Conservation (phyloP, 1,140 invertebrate genomes). For the Chlorops oryzae region DNA sequence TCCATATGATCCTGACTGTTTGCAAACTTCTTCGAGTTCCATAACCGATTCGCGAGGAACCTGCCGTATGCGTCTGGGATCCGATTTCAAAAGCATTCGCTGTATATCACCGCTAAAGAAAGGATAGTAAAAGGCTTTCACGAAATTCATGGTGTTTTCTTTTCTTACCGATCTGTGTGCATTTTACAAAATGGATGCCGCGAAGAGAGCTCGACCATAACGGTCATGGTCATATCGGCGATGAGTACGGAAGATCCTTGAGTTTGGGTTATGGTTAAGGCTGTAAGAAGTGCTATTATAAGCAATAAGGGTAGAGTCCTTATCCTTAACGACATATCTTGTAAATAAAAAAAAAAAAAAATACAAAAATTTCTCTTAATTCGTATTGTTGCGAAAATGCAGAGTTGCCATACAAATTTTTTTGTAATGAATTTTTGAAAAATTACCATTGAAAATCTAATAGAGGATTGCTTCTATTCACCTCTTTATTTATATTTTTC, state of each 20-base stretch:
- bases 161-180: conserved; percentile 53
- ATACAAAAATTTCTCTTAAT: no score
- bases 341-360: no score
- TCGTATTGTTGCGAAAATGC: no score
- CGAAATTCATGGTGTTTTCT: background rate
- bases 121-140: background rate
- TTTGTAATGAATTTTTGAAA: no score
- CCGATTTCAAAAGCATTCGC: conserved; percentile 54
- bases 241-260: conserved; percentile 52
- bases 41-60: conserved; percentile 56
- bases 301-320: no score
- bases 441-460: no score
- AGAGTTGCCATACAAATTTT: no score
- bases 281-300: no score
- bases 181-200: conserved; percentile 55
- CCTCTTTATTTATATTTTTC: no score
- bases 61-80: conserved; percentile 55
- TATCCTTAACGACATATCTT: no score
- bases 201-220: conserved; percentile 59
- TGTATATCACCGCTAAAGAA: conserved; percentile 54
- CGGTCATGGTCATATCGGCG: conserved; percentile 58
- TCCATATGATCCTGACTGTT: conserved; percentile 43
- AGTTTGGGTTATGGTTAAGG: no score
- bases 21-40: conserved; percentile 56
- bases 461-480: no score